Evolutionary conservation across 2,888 invertebrate species (phyloP), one percentile per base, ranked within the genome.

Genomic region (Mythimna vitellina): DNA sequence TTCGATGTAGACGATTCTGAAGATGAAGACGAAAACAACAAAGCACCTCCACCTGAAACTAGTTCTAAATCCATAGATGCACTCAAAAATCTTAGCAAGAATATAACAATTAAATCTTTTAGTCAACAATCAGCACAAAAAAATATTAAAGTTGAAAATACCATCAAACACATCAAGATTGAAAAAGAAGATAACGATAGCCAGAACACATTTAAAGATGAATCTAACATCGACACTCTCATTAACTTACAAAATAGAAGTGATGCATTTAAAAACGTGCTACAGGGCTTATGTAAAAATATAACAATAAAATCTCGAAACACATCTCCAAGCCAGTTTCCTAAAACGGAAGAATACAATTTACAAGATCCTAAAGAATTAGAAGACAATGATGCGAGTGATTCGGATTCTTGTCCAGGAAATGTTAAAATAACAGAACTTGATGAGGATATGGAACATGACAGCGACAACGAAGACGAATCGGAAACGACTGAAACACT

Each of bases 1-100:
- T 95, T 92, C 75, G 94, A 93, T 78, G 91, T 96, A 78, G 95
- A 95, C 64, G 95, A 95, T 82, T 95, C 95, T 65, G 96, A 96
- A 84, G 94, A 96, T 71, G 93, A 93, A 78, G 84, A 80, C 35
- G 86, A 81, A 66, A 78, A 76, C 53, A 80, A 22, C 70, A 69
- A 74, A 81, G 77, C 63, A 22, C 68, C 46, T 49, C 76, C 71
- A 53, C 14, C 65, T 22, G 51, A 51, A 65, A 67, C 53, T 51
- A 64, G 83, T 78, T 69, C 65, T 64, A 82, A 85, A 61, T 79
- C 89, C 20, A 42, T 85, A 35, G 81, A 90, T 49, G 87, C 87
- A 62, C 80, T 94, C 9, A 92, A 90, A 85, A 91, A 90, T 81
- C 80, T 93, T 5, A 89, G 89, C 70, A 93, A 92, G 88, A 90